Percentiles rank a stretch among this genome's conserved stretches.
Conservation (phyloP, 92 coral and sea anemone species). For the Epizoanthus fatuus region DNA sequence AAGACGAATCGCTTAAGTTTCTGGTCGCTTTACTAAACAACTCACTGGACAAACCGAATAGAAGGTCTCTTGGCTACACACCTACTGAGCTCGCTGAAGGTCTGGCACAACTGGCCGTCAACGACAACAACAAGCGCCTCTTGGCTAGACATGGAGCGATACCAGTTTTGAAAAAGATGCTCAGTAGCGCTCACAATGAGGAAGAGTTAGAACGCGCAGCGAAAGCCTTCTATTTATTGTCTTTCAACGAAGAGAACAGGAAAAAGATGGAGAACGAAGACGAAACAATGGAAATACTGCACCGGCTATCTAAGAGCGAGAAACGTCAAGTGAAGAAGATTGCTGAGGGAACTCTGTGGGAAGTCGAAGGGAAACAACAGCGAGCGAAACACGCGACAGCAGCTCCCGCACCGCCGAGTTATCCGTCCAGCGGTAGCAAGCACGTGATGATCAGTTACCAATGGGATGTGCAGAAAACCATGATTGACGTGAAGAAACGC, state of each 20-base stretch:
- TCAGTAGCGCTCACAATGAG: conserved; percentile 61
- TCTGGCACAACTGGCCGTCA: conserved; percentile 79
- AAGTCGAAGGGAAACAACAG: conserved; percentile 67
- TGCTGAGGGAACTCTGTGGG: conserved; percentile 87
- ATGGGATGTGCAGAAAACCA: no score
- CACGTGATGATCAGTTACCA: no score
- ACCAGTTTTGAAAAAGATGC: conserved; percentile 68
- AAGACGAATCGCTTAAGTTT: conserved; percentile 48
- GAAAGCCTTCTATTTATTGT: conserved; percentile 68
- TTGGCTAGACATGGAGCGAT: conserved; percentile 71
- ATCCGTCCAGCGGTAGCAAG: conserved; percentile 40
- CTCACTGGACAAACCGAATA: conserved; percentile 27
- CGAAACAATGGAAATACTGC: conserved; percentile 47
- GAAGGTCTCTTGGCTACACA: conserved; percentile 70
- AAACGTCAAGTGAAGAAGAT: conserved; percentile 53
- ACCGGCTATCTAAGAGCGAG: conserved; percentile 47
- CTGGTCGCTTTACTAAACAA: conserved; percentile 53
- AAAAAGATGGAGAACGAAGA: conserved; percentile 38
- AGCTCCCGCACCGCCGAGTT: background rate
- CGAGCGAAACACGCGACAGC: conserved; percentile 26
- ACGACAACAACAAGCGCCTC: conserved; percentile 83
- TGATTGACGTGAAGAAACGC: no score
- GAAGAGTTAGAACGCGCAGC: conserved; percentile 59
- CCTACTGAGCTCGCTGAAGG: conserved; percentile 84
- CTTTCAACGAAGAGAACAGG: conserved; percentile 83